These are phyloP conservation scores for Apocheima hispidaria DNA, from an alignment of 2,888 invertebrate species.

Conservation along the genomic window DNA sequence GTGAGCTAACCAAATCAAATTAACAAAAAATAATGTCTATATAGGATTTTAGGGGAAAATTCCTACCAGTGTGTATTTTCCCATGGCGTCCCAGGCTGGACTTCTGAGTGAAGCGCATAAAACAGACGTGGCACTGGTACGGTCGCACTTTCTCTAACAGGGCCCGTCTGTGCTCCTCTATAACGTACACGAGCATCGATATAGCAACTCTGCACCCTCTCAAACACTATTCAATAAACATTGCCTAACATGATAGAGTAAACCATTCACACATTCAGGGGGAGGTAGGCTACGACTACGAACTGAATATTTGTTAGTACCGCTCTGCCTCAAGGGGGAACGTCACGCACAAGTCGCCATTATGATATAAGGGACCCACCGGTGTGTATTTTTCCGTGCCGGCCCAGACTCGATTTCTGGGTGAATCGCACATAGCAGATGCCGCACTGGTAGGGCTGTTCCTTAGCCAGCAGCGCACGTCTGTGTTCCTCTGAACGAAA, in stretches of 20 bases:
- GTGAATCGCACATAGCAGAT: constrained; percentile 89
- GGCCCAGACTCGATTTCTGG: constrained; percentile 89
- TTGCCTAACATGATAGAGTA: constrained; percentile 63
- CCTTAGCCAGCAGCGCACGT: constrained; percentile 80
- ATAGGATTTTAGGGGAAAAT: constrained; percentile 84
- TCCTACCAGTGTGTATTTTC: constrained; percentile 89
- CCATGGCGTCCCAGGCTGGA: constrained; percentile 91
- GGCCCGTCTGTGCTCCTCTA: constrained; percentile 87
- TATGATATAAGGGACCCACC: constrained; percentile 74
- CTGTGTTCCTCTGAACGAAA: constrained; percentile 82
- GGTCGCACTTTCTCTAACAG: constrained; percentile 88
- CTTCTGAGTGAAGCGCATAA: constrained; percentile 91
- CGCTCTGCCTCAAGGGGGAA: constrained; percentile 76
- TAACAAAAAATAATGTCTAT: constrained; percentile 75
- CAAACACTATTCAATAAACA: constrained; percentile 66
- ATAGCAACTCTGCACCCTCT: constrained; percentile 78
- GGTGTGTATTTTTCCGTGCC: constrained; percentile 89
- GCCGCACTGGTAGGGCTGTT: constrained; percentile 88
- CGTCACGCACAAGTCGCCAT: constrained; percentile 72
- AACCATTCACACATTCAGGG: constrained; percentile 81
- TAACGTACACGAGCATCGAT: constrained; percentile 84
- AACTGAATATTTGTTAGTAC: constrained; percentile 61
- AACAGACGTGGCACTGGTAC: constrained; percentile 90
- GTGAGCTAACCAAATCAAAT: constrained; percentile 74
- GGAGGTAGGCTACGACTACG: constrained; percentile 73